Percentiles rank a stretch among this genome's conserved stretches.
phyloP scores from a whole-genome alignment of 1,140 invertebrate species.

The Aricia agestis region DNA sequence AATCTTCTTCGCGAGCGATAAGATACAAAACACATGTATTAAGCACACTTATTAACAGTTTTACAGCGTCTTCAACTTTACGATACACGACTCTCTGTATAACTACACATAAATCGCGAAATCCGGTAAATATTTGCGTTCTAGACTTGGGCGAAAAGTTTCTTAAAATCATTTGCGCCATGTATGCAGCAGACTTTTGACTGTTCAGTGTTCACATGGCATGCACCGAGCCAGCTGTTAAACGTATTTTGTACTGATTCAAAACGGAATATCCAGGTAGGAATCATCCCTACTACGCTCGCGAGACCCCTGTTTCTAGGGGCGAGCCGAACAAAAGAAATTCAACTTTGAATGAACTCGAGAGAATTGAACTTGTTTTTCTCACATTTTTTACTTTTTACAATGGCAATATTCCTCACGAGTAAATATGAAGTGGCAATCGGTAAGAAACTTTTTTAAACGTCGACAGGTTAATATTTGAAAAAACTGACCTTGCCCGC shows the following conservation, averaged over 20 bases:
- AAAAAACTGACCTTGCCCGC: conserved; percentile 61
- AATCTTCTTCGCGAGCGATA: not conserved
- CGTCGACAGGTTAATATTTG: not conserved
- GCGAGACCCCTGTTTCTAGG: conserved; percentile 1
- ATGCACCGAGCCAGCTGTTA: conserved; percentile 21
- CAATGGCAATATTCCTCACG: not conserved
- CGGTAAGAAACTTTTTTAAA: not conserved
- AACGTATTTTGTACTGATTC: not conserved
- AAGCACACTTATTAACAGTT: not conserved
- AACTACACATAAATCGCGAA: not conserved
- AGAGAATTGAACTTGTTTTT: not conserved
- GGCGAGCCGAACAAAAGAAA: not conserved
- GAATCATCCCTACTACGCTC: conserved; percentile 16
- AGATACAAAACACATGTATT: not conserved
- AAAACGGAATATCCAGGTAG: not conserved
- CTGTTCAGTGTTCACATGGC: not conserved
- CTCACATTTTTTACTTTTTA: not conserved
- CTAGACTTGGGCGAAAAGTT: not conserved
- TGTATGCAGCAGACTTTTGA: not conserved
- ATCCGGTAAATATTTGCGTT: not conserved
- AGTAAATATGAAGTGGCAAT: not conserved
- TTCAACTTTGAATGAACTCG: not conserved
- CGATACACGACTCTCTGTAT: conserved; percentile 12
- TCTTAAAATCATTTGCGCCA: not conserved
- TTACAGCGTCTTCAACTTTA: conserved; percentile 11